Conservation (phyloP, 2,888 invertebrate species). For the Lycocerus yunnanus region DNA sequence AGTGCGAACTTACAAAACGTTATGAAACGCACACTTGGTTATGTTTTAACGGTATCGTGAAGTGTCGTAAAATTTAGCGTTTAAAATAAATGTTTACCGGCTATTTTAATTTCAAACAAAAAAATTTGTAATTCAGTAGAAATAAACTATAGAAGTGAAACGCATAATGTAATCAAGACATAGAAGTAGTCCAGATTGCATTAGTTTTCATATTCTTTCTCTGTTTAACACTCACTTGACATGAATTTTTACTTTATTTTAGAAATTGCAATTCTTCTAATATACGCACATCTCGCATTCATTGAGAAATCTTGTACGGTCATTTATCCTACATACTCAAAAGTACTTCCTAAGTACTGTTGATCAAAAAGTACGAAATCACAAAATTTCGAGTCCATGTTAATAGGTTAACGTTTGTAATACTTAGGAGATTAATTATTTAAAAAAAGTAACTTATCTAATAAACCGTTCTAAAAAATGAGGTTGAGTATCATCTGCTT, state of each 20-base stretch:
- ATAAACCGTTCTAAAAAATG: not conserved
- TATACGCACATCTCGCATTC: not conserved
- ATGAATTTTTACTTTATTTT: slow-evolving; percentile 20
- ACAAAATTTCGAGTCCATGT: not conserved
- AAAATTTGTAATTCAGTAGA: not conserved
- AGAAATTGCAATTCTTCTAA: slow-evolving; percentile 6
- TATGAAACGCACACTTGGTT: not conserved
- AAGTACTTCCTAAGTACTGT: not conserved
- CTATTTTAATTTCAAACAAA: no score
- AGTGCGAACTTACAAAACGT: not conserved
- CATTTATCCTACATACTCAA: not conserved
- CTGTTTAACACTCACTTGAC: slow-evolving; percentile 23
- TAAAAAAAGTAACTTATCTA: not conserved
- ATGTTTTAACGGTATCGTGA: not conserved
- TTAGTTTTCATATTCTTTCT: slow-evolving; percentile 11
- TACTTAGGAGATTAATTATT: not conserved
- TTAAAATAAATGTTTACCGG: not conserved
- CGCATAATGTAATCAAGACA: slow-evolving; percentile 13
- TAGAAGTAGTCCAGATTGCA: slow-evolving; percentile 18
- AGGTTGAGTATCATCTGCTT: not conserved
- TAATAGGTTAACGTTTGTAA: not conserved
- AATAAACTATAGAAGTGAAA: slow-evolving; percentile 21
- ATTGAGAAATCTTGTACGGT: not conserved
- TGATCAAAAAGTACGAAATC: not conserved
- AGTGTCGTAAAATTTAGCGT: not conserved